A percentile compares a stretch with the other conserved stretches of the same genome.
Evolutionary conservation across 2,888 invertebrate species (phyloP).

Genomic region (Drosophila mercatorum): DNA sequence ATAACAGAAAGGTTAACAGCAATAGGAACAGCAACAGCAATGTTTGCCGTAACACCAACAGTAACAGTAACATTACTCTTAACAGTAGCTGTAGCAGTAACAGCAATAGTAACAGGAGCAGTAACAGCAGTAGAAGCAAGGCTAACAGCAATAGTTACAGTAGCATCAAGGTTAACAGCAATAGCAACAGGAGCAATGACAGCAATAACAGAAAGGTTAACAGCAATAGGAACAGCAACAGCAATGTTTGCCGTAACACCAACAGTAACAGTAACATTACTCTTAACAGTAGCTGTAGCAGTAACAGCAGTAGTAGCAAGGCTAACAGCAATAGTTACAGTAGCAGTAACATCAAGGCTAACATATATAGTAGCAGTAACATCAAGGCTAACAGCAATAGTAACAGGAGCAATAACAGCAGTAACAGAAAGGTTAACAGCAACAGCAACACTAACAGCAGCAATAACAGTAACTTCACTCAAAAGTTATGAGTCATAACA

Average conservation of each 20-base stretch:
- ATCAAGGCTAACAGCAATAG: no score
- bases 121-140: neutral
- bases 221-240: no score
- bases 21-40: neutral
- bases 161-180: no score
- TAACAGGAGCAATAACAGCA: neutral
- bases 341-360: neutral
- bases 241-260: no score
- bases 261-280: no score
- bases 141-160: neutral
- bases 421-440: no score
- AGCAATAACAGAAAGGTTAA: neutral
- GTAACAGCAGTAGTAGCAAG: no score
- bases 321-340: no score
- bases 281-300: no score
- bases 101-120: neutral
- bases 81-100: neutral
- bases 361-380: neutral
- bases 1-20: neutral
- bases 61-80: no score
- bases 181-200: no score
- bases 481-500: no score
- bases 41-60: neutral
- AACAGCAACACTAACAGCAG: neutral
- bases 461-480: neutral